These are phyloP conservation scores for Caracal caracal DNA, from an alignment of 2,113 vertebrate genomes.

Conservation along the genomic window DNA sequence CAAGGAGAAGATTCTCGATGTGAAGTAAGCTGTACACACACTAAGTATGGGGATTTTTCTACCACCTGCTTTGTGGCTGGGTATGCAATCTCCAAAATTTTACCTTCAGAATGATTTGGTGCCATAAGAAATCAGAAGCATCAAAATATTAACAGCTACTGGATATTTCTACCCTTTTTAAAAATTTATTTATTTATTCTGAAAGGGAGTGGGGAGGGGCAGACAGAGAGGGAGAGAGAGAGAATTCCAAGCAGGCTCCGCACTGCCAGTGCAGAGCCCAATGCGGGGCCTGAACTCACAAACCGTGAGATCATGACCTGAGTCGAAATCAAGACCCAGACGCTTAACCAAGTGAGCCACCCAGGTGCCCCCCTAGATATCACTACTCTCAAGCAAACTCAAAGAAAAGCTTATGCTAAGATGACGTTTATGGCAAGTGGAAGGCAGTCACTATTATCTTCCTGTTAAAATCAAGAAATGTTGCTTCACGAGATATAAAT, in stretches of 20 bases:
- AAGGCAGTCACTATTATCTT: not conserved
- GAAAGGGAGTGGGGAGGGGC: no score
- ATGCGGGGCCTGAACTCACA: no score
- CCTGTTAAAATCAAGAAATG: not conserved
- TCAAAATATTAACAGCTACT: not conserved
- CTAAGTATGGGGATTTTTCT: not conserved
- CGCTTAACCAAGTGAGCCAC: no score
- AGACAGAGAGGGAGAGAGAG: no score
- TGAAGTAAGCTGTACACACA: not conserved
- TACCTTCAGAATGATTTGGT: not conserved
- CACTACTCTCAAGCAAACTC: not conserved
- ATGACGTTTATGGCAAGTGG: not conserved
- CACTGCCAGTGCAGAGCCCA: no score
- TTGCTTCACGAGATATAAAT: not conserved
- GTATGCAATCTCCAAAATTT: slow-evolving; percentile 3
- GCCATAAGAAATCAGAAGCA: not conserved
- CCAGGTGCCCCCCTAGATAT: not conserved
- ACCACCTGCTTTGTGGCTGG: not conserved
- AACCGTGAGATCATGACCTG: no score
- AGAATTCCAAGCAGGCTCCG: no score
- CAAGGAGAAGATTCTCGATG: not conserved
- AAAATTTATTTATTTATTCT: no score
- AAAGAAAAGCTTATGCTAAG: not conserved
- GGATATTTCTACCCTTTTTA: no score
- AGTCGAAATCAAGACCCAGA: no score